Conservation (phyloP, 2,888 invertebrate species). For the Eupithecia insigniata region DNA sequence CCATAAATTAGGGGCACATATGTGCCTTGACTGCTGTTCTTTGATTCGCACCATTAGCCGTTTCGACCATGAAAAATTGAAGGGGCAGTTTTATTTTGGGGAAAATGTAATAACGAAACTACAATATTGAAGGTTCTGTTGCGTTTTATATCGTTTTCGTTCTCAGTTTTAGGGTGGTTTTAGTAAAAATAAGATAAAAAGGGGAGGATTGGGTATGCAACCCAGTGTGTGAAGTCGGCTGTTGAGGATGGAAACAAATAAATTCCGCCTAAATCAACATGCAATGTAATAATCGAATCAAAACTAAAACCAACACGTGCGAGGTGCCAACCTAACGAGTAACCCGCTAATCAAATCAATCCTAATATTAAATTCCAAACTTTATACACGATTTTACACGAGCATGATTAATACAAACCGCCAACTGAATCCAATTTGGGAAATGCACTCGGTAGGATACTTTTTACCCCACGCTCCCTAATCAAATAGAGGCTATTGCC, state of each 20-base stretch:
- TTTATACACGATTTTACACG: constrained; percentile 50
- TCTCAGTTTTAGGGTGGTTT: not conserved
- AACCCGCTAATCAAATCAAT: constrained; percentile 55
- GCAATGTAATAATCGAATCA: constrained; percentile 29
- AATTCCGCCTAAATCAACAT: constrained; percentile 4
- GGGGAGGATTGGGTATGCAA: not conserved
- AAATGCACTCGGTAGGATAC: constrained; percentile 66
- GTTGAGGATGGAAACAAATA: constrained; percentile 1
- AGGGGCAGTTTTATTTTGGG: constrained; percentile 42
- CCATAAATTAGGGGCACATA: constrained; percentile 52
- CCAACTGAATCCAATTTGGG: constrained; percentile 69
- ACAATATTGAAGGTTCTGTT: constrained; percentile 6
- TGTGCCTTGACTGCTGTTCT: constrained; percentile 59
- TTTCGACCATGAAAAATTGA: constrained; percentile 57
- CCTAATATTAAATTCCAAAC: constrained; percentile 47
- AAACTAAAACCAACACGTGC: constrained; percentile 34
- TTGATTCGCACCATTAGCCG: constrained; percentile 49
- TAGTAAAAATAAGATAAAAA: not conserved
- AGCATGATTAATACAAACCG: constrained; percentile 61
- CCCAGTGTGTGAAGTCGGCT: not conserved
- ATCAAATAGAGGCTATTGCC: constrained; percentile 74
- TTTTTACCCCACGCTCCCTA: constrained; percentile 58
- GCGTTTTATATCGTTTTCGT: not conserved
- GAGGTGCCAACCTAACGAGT: constrained; percentile 34
- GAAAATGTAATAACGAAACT: constrained; percentile 11